Base-by-base conservation (phyloP, 2,888 invertebrate species). In the Volucella inanis region DNA sequence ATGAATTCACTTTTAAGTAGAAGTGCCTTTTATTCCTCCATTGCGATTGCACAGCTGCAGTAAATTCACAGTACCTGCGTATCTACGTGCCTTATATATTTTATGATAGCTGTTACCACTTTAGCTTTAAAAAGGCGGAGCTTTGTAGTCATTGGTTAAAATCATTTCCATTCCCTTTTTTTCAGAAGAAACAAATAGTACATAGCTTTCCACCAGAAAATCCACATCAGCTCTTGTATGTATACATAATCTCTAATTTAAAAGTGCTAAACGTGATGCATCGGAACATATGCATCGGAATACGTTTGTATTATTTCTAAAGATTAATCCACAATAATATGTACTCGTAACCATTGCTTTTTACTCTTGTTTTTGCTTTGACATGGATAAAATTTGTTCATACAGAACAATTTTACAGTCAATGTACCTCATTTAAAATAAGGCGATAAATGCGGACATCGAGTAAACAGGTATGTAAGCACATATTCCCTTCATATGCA, bases 91-190 rank as follows among this genome's bases (percentile, higher is more conserved):
- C 57, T 57, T 50, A 39, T 67, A 76, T 45, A 50, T 52, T 49
- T 45, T 55, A 68, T 45, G 50, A 67, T 50, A 57, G 52, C 43
- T 75, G 75, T 76, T 76, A 67, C 52, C 50, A 52, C 14, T 76
- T 59, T 61, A 76, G 52, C 59, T 61, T 52, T 43, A n/a, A 52
- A 45, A 89, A 90, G 91, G 91, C 91, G 91, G 91, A 91, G 91
- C 90, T 90, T 89, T 88, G 88, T 89, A 90, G 88, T 89, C 89
- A 91, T 91, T 91, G 91, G 91, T 89, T 88, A 89, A 88, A 88
- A 89, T 88, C 85, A 77, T 89, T 89, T 89, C 88, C 88, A 90
- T 89, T 89, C 89, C 89, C 90, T 88, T 89, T 89, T 87, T 88
- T 59, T 67, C 50, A 52, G 38, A 38, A 39, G 47, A 67, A 65